Evolutionary conservation across 2,797 vertebrate genomes (phyloP).

Genomic region (Cyclura pinguis): DNA sequence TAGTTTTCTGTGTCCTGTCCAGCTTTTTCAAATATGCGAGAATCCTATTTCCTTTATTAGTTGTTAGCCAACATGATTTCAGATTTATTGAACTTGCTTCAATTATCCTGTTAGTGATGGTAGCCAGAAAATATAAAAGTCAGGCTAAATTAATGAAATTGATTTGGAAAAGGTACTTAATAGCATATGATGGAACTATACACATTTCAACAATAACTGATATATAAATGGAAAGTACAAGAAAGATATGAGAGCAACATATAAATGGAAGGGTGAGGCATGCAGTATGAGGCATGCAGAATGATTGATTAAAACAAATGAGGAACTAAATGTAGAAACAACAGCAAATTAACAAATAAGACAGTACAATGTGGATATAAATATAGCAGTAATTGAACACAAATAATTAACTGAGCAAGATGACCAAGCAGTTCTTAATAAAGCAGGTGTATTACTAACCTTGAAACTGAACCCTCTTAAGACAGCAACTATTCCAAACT

Average conservation of each 20-base stretch:
- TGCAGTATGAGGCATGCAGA: not conserved
- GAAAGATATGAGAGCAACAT: not conserved
- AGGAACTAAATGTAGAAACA: not conserved
- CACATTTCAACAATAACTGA: not conserved
- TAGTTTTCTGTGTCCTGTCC: not conserved
- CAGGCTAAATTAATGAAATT: not conserved
- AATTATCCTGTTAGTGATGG: not conserved
- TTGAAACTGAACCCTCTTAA: not conserved
- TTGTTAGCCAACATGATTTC: not conserved
- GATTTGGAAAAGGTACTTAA: not conserved
- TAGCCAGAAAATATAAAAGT: not conserved
- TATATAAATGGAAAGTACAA: not conserved
- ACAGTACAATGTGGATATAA: not conserved
- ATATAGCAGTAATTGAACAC: not conserved
- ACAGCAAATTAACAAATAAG: not conserved
- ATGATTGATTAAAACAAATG: not conserved
- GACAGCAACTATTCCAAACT: not conserved
- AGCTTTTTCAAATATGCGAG: not conserved
- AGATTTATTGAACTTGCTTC: not conserved
- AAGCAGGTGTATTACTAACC: not conserved
- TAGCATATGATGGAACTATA: not conserved
- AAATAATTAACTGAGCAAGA: not conserved
- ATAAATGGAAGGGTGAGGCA: not conserved
- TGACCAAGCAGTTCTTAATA: not conserved
- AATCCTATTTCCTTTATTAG: not conserved